Evolutionary conservation across 2,888 invertebrate species (phyloP), one percentile per base, ranked within the genome.

Genomic region (Zygaena filipendulae): DNA sequence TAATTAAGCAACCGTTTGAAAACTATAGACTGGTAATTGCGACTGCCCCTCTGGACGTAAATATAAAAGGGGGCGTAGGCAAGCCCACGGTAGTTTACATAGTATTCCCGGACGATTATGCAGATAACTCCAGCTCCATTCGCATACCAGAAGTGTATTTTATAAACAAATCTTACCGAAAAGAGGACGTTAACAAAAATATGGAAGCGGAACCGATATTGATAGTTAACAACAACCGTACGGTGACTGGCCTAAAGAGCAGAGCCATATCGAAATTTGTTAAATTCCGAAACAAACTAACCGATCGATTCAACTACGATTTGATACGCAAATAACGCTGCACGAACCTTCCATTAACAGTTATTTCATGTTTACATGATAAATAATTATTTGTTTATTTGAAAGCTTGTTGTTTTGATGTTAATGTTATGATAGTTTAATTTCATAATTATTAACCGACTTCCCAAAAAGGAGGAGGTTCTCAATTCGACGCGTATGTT

Each of bases 21-120:
- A 46, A 62, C 23, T 75, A 74, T 30, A 69, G 67, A 34, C 50
- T 75, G n/a, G 32, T 77, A 20, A 62, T 77, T 0, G 75, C 61
- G 1, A 54, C 58, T 1, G 72, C 77, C 0, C 77, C 77, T 1
- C 50, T 59, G 1, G 42, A 61, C 20, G 30, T 71, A 3, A 42
- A 61, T 21, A 30, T 71, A 3, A 58, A 40, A 23, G 42, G 72
- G 4, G 42, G 39, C 13, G 36, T 39, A 10, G 40, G 44, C 1
- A 50, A 52, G 16, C 57, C 55, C 2, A 38, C 57, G 5, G 47
- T 67, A 1, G 41, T 77, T 10, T 77, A 75, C 22, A 45, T 75
- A 3, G 56, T 77, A 2, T 69, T 72, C 20, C 52, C 63, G 7
- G 57, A 60, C 11, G 55, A 68, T 3, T 37, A 45, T 8, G 31